phyloP scores from a whole-genome alignment of 1,140 invertebrate genomes.

The Limonius californicus region DNA sequence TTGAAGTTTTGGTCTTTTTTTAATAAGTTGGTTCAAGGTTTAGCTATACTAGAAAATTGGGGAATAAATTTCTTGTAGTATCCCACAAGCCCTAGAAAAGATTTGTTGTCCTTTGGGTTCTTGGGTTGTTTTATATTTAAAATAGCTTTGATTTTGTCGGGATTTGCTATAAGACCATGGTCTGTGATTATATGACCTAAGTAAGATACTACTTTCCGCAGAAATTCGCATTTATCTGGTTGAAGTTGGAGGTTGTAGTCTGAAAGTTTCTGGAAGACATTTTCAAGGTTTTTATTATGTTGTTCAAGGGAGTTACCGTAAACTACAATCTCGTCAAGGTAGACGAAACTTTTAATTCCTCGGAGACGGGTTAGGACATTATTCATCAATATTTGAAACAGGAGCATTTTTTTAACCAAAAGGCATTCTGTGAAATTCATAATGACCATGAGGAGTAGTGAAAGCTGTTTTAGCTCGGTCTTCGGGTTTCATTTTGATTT shows the following conservation, averaged over 20 bases:
- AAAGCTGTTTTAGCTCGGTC: slow-evolving; percentile 41
- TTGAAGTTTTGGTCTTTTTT: slow-evolving; percentile 40
- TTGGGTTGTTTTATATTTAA: slow-evolving; percentile 45
- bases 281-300: slow-evolving; percentile 37
- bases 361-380: slow-evolving; percentile 40
- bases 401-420: slow-evolving; percentile 47
- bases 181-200: slow-evolving; percentile 40
- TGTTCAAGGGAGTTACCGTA: slow-evolving; percentile 21
- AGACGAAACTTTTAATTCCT: slow-evolving; percentile 36
- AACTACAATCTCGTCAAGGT: slow-evolving; percentile 40
- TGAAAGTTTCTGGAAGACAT: slow-evolving; percentile 38
- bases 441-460: slow-evolving; percentile 40
- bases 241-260: slow-evolving; percentile 43
- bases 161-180: slow-evolving; percentile 47
- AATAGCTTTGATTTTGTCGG: slow-evolving; percentile 44
- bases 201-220: slow-evolving; percentile 39
- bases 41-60: slow-evolving; percentile 39
- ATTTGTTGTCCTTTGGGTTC: slow-evolving; percentile 34
- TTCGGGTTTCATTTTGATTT: slow-evolving; percentile 42
- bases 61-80: slow-evolving; percentile 49
- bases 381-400: slow-evolving; percentile 49
- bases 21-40: slow-evolving; percentile 42
- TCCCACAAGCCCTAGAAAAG: slow-evolving; percentile 46
- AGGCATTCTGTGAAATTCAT: slow-evolving; percentile 43
- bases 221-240: slow-evolving; percentile 46